These are phyloP conservation scores for Cataglyphis cursor DNA, from an alignment of 2,888 invertebrate genomes.

Conservation along the genomic window DNA sequence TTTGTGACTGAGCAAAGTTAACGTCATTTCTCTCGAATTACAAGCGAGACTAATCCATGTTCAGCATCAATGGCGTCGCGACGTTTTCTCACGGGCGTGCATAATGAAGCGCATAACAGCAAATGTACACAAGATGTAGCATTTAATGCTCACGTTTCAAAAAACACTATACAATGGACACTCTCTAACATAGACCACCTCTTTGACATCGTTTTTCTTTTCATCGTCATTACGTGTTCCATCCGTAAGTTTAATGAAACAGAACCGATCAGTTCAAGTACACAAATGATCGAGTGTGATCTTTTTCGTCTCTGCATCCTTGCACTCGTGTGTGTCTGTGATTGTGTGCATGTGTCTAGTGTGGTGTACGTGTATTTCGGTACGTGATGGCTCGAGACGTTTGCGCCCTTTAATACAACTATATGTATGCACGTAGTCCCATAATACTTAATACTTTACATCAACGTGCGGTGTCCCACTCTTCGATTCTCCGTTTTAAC, in stretches of 20 bases:
- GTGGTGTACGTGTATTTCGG: constrained; percentile 41
- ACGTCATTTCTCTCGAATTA: not conserved
- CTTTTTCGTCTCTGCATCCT: constrained; percentile 47
- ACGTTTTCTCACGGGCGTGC: constrained; percentile 62
- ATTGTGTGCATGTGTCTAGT: constrained; percentile 49
- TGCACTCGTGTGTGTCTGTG: constrained; percentile 33
- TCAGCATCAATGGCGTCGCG: constrained; percentile 66
- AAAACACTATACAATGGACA: constrained; percentile 87
- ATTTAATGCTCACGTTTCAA: constrained; percentile 87
- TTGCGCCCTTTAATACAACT: constrained; percentile 69
- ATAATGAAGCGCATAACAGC: constrained; percentile 76
- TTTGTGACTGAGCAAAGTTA: not conserved
- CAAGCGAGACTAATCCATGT: constrained; percentile 3
- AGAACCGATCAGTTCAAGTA: constrained; percentile 71
- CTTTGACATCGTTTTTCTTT: constrained; percentile 82
- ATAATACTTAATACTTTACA: constrained; percentile 81
- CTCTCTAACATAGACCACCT: constrained; percentile 86
- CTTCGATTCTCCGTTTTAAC: constrained; percentile 24
- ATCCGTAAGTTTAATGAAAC: constrained; percentile 71
- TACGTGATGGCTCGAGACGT: constrained; percentile 77
- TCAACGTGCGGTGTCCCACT: constrained; percentile 79
- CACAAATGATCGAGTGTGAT: constrained; percentile 78
- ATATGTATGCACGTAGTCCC: constrained; percentile 79
- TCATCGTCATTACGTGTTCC: constrained; percentile 79
- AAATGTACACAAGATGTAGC: constrained; percentile 86